Evolutionary conservation across 30 jellyfish, hydroid and myxozoan species (phyloP), one percentile per base, ranked within the genome.

Genomic region (Hydractinia echinata): DNA sequence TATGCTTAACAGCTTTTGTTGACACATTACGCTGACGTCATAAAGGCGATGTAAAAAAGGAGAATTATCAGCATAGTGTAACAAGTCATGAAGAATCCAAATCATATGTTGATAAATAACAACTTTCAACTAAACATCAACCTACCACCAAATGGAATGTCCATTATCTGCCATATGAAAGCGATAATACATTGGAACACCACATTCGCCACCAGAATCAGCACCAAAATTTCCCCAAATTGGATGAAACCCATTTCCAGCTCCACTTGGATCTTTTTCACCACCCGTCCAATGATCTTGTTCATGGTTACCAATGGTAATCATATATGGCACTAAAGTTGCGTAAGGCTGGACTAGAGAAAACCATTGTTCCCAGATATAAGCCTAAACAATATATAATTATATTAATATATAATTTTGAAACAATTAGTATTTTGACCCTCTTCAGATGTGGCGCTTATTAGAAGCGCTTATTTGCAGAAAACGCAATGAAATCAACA

Each of bases 201-300:
- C 95, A 54, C 97, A 90, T 72, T 90, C 97, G 11, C 97, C 97
- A 51, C 94, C 94, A 20, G 97, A 90, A 78, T 90, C 97, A n/a
- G 58, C 66, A 7, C 91, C 90, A 69, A 51, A 86, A 52, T 86
- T 90, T 54, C 96, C 96, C 96, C 95, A 86, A 19, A 68, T 62
- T 50, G 97, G 97, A 66, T 86, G 97, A 61, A 79, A 90, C 14
- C 98, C 98, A 54, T 73, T 85, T 21, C 86, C 86, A 66, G 97
- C 97, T 6, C 87, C 87, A 76, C 97, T 90, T 44, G 97, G 97
- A 77, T 90, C 97, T 72, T 84, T 82, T n/a, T 84, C 82, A 21
- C 87, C 96, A 6, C 97, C 97, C 4, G 81, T 53, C 55, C 54
- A 61, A 71, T 90, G 97, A 72, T 90, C 95, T 72, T 90, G 96